phyloP scores from a whole-genome alignment of 2,113 vertebrate genomes.

The Terrapene triunguis region DNA sequence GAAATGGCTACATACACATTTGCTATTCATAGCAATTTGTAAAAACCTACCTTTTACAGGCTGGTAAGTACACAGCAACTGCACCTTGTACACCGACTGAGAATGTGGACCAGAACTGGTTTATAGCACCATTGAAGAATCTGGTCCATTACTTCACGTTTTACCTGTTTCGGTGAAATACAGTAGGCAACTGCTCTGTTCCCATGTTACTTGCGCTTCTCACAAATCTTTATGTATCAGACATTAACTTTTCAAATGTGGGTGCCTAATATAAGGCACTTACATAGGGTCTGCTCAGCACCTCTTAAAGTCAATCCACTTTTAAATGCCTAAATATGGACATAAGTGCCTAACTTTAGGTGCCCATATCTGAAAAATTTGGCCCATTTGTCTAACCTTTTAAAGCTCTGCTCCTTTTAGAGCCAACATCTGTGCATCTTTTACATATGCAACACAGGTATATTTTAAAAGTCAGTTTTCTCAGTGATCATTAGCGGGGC shows the following conservation, averaged over 20 bases:
- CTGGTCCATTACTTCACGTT: not conserved
- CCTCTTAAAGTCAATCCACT: not conserved
- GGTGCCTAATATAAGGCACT: not conserved
- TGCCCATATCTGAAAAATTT: not conserved
- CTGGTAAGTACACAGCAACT: fast-evolving
- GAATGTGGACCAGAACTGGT: not conserved
- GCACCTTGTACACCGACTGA: not conserved
- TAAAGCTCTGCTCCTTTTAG: slow-evolving; percentile 8
- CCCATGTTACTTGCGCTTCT: not conserved
- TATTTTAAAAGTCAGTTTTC: slow-evolving; percentile 26
- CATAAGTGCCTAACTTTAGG: not conserved
- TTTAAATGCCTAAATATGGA: not conserved
- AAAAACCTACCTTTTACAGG: not conserved
- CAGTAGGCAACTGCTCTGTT: not conserved
- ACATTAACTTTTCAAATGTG: not conserved
- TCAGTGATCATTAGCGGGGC: slow-evolving; percentile 11
- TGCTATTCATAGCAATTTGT: not conserved
- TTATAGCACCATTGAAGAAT: not conserved
- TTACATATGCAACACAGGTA: slow-evolving; percentile 6
- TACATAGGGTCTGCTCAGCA: not conserved
- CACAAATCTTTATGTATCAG: not conserved
- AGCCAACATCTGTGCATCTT: not conserved
- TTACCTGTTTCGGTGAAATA: not conserved
- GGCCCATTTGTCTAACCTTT: not conserved
- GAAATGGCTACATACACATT: not conserved